Evolutionary conservation across 1,140 invertebrate genomes (phyloP).

Genomic region (Hyles euphorbiae): DNA sequence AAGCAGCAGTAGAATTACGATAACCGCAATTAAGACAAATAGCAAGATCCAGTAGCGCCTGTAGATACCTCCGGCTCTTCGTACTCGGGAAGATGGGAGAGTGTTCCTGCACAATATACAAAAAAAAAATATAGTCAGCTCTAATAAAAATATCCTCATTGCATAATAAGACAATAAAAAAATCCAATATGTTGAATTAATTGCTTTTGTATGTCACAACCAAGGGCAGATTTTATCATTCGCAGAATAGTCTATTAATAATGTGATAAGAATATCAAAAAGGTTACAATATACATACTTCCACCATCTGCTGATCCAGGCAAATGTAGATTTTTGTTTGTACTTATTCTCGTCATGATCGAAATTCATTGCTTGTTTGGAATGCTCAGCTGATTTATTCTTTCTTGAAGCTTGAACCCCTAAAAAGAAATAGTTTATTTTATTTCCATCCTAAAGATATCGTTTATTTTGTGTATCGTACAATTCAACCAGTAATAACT

Average conservation of each 20-base stretch:
- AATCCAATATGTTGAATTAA: too few relatives aligned
- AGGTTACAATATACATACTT: slow-evolving; percentile 45
- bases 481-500: too few relatives aligned
- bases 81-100: slow-evolving; percentile 54
- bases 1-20: slow-evolving; percentile 48
- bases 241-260: too few relatives aligned
- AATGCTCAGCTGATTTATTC: slow-evolving; percentile 43
- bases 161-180: too few relatives aligned
- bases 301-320: slow-evolving; percentile 68
- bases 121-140: slow-evolving; percentile 4
- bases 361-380: slow-evolving; percentile 40
- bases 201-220: too few relatives aligned
- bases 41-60: slow-evolving; percentile 59
- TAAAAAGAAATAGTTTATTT: slow-evolving; percentile 22
- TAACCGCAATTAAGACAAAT: slow-evolving; percentile 41
- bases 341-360: slow-evolving; percentile 71
- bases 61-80: slow-evolving; percentile 58
- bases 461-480: too few relatives aligned
- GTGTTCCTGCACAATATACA: slow-evolving; percentile 43
- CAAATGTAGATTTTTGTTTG: slow-evolving; percentile 68
- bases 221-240: too few relatives aligned
- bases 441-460: not conserved
- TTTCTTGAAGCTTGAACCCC: slow-evolving; percentile 58
- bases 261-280: too few relatives aligned
- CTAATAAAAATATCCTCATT: too few relatives aligned